Percentiles rank a stretch among this genome's conserved stretches.
phyloP scores from a whole-genome alignment of 2,888 invertebrate genomes.

The Folsomia manolachei region DNA sequence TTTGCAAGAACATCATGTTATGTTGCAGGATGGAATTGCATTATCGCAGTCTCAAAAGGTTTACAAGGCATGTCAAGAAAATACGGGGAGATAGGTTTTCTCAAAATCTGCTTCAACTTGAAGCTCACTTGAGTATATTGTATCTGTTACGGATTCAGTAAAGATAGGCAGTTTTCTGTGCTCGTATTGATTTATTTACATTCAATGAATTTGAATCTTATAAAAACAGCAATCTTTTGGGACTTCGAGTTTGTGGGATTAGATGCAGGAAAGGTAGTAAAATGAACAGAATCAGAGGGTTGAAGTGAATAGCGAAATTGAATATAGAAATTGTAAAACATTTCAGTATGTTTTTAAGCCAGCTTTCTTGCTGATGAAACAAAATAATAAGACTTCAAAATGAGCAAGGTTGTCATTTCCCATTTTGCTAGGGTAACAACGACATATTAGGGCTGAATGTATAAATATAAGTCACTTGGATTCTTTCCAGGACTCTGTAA shows the following conservation, averaged over 20 bases:
- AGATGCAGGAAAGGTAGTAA: not conserved
- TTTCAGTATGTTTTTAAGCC: no score
- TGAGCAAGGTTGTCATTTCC: no score
- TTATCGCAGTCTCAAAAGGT: not conserved
- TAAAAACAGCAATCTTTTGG: not conserved
- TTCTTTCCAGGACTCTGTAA: not conserved
- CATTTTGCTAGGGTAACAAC: no score
- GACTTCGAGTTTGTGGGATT: not conserved
- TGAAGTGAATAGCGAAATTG: no score
- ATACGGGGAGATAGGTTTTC: not conserved
- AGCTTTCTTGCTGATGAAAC: no score
- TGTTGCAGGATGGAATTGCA: not conserved
- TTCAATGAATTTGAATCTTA: not conserved
- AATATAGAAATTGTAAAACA: no score
- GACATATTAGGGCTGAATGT: no score
- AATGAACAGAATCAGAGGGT: no score
- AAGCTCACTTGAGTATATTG: not conserved
- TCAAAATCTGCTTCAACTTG: not conserved
- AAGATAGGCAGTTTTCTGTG: not conserved
- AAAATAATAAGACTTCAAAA: no score
- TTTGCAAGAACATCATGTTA: not conserved
- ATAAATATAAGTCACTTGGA: no score
- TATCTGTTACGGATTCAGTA: no score
- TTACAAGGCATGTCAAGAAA: no score
- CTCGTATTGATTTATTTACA: not conserved